Evolutionary conservation across 2,113 vertebrate species (phyloP).

Genomic region (Gobiocypris rarus): DNA sequence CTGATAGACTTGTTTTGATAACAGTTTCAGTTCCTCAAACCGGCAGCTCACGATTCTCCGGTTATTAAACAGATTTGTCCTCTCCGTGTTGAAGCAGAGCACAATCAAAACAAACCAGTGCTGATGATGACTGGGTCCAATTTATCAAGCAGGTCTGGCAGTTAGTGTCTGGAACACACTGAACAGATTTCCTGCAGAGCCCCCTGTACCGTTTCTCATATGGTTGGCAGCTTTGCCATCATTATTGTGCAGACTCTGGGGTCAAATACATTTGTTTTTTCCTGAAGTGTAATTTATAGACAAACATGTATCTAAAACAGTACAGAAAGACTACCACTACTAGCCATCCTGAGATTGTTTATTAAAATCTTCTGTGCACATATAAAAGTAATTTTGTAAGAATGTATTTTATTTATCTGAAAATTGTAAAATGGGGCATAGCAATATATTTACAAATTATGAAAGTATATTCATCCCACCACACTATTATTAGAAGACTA

Average conservation of each 20-base stretch:
- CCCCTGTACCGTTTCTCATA: conserved; percentile 32
- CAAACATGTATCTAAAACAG: conserved; percentile 9
- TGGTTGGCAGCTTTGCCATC: conserved; percentile 24
- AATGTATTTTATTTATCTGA: too few species aligned
- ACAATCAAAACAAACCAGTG: not conserved
- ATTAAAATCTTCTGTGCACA: not conserved
- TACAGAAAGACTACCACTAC: not conserved
- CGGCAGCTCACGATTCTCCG: conserved; percentile 59
- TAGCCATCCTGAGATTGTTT: not conserved
- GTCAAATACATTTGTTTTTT: conserved; percentile 33
- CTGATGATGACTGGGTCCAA: conserved; percentile 31
- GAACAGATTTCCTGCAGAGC: conserved; percentile 46
- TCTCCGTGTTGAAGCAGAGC: conserved; percentile 17
- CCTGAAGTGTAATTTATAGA: conserved; percentile 26
- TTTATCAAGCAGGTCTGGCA: conserved; percentile 46
- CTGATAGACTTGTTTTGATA: conserved; percentile 41
- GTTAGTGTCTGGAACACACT: conserved; percentile 43
- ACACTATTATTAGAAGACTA: not conserved
- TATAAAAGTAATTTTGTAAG: too few species aligned
- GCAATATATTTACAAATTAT: not conserved
- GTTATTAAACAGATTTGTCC: conserved; percentile 52
- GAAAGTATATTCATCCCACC: not conserved
- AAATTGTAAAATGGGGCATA: not conserved
- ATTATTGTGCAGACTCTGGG: conserved; percentile 38
- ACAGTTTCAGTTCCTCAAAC: conserved; percentile 52